These are phyloP conservation scores for Pogonognathellus flavescens DNA, from an alignment of 1,140 invertebrate species.

Conservation along the genomic window DNA sequence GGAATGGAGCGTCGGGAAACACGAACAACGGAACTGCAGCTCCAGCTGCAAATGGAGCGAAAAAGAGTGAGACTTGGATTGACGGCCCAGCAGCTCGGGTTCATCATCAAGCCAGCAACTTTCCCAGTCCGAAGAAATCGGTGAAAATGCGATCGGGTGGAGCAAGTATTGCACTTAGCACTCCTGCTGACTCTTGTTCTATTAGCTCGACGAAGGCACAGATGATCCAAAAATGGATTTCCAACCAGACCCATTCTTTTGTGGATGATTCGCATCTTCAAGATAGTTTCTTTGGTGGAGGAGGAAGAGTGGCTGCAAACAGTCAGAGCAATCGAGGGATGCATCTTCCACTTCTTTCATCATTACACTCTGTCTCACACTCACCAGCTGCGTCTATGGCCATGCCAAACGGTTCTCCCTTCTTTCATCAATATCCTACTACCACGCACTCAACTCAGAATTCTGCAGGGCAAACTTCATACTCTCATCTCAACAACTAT, in stretches of 20 bases:
- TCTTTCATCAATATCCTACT: constrained; percentile 48
- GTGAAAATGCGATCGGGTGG: constrained; percentile 82
- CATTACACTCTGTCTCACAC: constrained; percentile 44
- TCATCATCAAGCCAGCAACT: constrained; percentile 66
- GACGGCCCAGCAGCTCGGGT: constrained; percentile 79
- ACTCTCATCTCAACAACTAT: constrained; percentile 15
- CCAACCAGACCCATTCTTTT: constrained; percentile 78
- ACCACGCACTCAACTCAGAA: constrained; percentile 21
- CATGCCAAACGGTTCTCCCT: constrained; percentile 22
- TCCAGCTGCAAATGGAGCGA: not conserved
- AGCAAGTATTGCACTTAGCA: constrained; percentile 71
- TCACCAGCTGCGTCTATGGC: constrained; percentile 28
- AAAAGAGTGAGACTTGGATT: constrained; percentile 91
- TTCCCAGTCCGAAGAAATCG: constrained; percentile 67
- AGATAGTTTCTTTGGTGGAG: constrained; percentile 20
- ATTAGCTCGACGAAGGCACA: constrained; percentile 63
- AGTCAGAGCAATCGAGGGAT: constrained; percentile 47
- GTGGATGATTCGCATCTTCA: constrained; percentile 51
- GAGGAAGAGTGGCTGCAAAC: constrained; percentile 13
- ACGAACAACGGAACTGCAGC: not conserved
- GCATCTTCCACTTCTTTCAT: constrained; percentile 48
- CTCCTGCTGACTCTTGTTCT: constrained; percentile 49
- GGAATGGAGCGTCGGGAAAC: not conserved
- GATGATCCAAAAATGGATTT: constrained; percentile 94
- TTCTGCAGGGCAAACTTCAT: constrained; percentile 29